phyloP scores from a whole-genome alignment of 2,888 invertebrate genomes.

The Drosophila cognata region DNA sequence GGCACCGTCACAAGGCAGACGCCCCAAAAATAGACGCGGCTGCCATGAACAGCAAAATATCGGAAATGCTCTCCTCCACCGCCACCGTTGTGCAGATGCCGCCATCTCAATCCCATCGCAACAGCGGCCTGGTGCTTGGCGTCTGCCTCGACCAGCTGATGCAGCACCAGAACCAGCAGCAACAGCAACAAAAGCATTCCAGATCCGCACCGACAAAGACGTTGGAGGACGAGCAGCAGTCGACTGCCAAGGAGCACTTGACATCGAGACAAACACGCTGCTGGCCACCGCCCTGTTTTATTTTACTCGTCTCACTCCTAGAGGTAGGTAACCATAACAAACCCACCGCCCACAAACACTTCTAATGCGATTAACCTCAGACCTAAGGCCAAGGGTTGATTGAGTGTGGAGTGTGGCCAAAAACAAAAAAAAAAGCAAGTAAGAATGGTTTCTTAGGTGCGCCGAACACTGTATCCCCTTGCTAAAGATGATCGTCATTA shows the following conservation, averaged over 20 bases:
- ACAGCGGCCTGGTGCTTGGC: slow-evolving; percentile 68
- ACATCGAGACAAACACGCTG: slow-evolving; percentile 92
- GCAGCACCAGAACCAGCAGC: slow-evolving; percentile 37
- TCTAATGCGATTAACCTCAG: slow-evolving; percentile 60
- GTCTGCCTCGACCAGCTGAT: slow-evolving; percentile 75
- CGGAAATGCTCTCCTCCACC: slow-evolving; percentile 62
- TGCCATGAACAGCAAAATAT: slow-evolving; percentile 36
- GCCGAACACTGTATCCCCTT: neutral
- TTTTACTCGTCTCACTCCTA: slow-evolving; percentile 95
- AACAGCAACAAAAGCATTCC: slow-evolving; percentile 8
- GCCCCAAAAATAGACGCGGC: slow-evolving; percentile 74
- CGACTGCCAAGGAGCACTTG: slow-evolving; percentile 85
- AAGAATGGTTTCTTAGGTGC: neutral
- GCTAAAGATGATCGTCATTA: neutral
- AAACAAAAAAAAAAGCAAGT: neutral
- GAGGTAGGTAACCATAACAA: slow-evolving; percentile 89
- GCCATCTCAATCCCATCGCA: slow-evolving; percentile 46
- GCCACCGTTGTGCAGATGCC: slow-evolving; percentile 79
- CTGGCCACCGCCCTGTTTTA: slow-evolving; percentile 97
- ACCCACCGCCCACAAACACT: slow-evolving; percentile 6
- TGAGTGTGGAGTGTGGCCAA: slow-evolving; percentile 46
- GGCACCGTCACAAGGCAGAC: slow-evolving; percentile 80
- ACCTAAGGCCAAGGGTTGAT: slow-evolving; percentile 60
- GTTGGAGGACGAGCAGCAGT: slow-evolving; percentile 6
- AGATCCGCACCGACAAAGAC: slow-evolving; percentile 13